Base-by-base conservation (phyloP, 2,113 vertebrate genomes). In the Burhinus bistriatus region DNA sequence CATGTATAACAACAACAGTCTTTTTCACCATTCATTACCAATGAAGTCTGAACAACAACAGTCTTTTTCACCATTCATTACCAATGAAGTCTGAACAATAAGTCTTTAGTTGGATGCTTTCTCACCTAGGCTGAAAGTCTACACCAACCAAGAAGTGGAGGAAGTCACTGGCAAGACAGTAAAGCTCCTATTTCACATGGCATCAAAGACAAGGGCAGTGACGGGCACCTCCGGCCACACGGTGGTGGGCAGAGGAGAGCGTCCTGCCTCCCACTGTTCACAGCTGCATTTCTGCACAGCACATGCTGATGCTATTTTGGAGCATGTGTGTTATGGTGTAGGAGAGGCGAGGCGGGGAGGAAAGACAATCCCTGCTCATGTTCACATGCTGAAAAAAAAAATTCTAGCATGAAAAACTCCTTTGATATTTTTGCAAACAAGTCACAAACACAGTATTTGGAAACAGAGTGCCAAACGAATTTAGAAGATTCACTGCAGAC, bases 331-430 rank as follows among this genome's bases (percentile, higher is more conserved):
- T 79, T 84, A 47, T 12, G 70, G 84, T 83, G 87, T 65, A 80
- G 96, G 95, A 94, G 95, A 95, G 72, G 89, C 7, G 23, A 96
- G 91, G 93, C 25, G 3, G n/a, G 77, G 78, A 96, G 81, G 87
- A 91, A 95, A 91, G 93, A 95, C 95, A 96, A 91, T 23, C 90
- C 91, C 87, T 95, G 84, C 82, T 94, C 82, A 80, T 70, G 75
- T 90, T 96, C 93, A 88, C 62, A 85, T 42, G 64, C 86, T 86
- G 69, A 27, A 40, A 83, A 94, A 95, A 92, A 72, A 76, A 68
- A 57, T 32, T 61, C 59, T 57, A 92, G 44, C 92, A 88, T 8
- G 71, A 84, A 88, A 79, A 91, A 80, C 36, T 73, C 87, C 80
- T 94, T 81, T 76, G 70, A 52, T 91, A 13, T 77, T 83, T 95